phyloP scores from a whole-genome alignment of 2,797 vertebrate species.

The Danio kyathit region DNA sequence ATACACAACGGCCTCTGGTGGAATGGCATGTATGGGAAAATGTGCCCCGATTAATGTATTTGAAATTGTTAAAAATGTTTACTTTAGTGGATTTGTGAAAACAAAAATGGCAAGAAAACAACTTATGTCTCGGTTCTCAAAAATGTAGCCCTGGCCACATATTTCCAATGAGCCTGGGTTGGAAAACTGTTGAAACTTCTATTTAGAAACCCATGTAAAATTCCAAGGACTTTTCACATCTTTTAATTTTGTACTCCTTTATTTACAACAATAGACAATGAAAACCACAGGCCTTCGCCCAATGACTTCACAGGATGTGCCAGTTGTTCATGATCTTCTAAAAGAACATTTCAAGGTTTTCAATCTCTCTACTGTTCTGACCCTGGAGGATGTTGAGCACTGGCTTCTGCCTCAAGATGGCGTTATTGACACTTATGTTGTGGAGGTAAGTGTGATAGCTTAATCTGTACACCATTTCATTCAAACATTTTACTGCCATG shows the following conservation, averaged over 20 bases:
- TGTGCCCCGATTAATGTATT: too few relatives aligned
- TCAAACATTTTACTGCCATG: background rate
- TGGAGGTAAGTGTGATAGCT: slow-evolving; percentile 81
- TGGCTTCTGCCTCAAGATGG: slow-evolving; percentile 91
- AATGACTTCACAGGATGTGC: slow-evolving; percentile 85
- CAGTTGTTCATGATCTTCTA: slow-evolving; percentile 81
- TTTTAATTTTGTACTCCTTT: background rate
- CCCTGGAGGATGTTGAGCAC: slow-evolving; percentile 87
- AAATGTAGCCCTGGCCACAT: too few relatives aligned
- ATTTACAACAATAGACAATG: slow-evolving; percentile 74
- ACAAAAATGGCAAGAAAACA: too few relatives aligned
- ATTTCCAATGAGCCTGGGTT: too few relatives aligned
- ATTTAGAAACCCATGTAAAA: background rate
- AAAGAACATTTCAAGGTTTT: slow-evolving; percentile 83
- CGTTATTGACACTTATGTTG: slow-evolving; percentile 92
- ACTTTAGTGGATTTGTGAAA: too few relatives aligned
- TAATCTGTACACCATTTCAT: background rate
- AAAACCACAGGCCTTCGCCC: slow-evolving; percentile 86
- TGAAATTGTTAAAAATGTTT: too few relatives aligned
- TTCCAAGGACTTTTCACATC: background rate
- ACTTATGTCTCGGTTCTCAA: too few relatives aligned
- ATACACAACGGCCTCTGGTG: too few relatives aligned
- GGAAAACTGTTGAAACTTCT: background rate
- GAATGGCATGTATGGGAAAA: too few relatives aligned
- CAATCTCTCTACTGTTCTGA: slow-evolving; percentile 84